These are phyloP conservation scores for Natator depressus DNA, from an alignment of 2,113 vertebrate genomes.

Conservation along the genomic window DNA sequence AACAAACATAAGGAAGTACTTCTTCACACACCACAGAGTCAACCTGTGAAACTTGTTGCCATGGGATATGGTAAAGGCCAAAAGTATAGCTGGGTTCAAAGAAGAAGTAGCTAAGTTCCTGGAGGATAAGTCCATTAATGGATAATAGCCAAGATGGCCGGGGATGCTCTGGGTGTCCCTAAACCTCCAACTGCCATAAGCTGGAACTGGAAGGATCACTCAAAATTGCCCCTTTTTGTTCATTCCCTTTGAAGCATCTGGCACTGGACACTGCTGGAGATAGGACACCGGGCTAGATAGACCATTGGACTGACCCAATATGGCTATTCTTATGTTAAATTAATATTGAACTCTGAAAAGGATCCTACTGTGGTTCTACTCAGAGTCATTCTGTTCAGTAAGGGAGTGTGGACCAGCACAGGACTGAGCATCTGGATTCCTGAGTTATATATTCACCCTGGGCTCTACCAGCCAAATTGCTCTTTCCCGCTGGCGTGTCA, in stretches of 20 bases:
- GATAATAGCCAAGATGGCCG: not conserved
- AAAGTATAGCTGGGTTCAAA: not conserved
- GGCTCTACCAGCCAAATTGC: not conserved
- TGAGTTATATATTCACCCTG: not conserved
- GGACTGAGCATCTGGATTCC: accelerated
- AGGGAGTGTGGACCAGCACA: not conserved
- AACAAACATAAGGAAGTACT: not conserved
- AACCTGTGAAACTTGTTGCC: not conserved
- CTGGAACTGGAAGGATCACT: not conserved
- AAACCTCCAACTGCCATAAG: not conserved
- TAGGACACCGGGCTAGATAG: not conserved
- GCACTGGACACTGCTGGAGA: not conserved
- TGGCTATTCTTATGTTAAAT: not conserved
- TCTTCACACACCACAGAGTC: not conserved
- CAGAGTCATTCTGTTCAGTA: not conserved
- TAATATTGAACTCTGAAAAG: not conserved
- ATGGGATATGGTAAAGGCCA: not conserved
- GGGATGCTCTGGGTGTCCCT: not conserved
- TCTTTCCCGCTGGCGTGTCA: slow-evolving; percentile 19
- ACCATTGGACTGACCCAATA: not conserved
- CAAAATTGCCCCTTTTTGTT: not conserved
- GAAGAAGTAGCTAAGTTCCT: not conserved
- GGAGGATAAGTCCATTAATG: not conserved
- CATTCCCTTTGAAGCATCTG: not conserved
- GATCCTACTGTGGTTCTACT: not conserved